phyloP scores from a whole-genome alignment of 2,888 invertebrate species.

The Eremobia ochroleuca region DNA sequence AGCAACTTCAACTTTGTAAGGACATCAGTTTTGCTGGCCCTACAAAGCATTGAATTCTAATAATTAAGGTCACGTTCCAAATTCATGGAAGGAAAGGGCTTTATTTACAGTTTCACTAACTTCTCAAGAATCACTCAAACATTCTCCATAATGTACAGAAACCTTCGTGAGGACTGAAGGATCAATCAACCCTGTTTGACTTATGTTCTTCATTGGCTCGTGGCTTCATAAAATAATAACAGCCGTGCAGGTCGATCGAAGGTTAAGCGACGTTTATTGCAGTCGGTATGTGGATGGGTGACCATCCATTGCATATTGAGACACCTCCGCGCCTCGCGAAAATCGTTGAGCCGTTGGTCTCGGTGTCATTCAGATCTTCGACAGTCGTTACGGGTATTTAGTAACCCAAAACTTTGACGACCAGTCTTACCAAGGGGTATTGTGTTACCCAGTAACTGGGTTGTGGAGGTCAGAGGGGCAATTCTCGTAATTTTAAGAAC shows the following conservation, averaged over 20 bases:
- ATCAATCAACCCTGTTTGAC: conserved; percentile 6
- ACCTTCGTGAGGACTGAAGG: neutral
- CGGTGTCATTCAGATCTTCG: neutral
- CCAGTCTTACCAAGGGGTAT: neutral
- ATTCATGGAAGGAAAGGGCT: conserved; percentile 5
- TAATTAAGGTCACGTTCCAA: conserved; percentile 17
- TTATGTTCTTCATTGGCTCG: neutral
- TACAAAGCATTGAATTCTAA: conserved; percentile 7
- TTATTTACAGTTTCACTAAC: conserved; percentile 6
- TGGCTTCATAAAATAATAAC: neutral
- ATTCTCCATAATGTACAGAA: neutral
- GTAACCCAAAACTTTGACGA: too few relatives aligned
- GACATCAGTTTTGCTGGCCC: conserved; percentile 4
- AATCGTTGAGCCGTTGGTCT: neutral
- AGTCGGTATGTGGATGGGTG: neutral
- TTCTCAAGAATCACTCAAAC: conserved; percentile 14
- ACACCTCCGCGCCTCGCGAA: too few relatives aligned
- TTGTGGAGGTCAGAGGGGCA: neutral
- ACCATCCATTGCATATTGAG: too few relatives aligned
- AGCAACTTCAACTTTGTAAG: neutral
- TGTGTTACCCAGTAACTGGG: neutral
- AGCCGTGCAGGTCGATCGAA: neutral
- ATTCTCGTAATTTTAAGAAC: too few relatives aligned
- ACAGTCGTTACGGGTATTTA: neutral
- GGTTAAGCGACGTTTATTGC: too few relatives aligned